Evolutionary conservation across 1,140 invertebrate genomes (phyloP), one percentile per base, ranked within the genome.

Genomic region (Onthophagus taurus): DNA sequence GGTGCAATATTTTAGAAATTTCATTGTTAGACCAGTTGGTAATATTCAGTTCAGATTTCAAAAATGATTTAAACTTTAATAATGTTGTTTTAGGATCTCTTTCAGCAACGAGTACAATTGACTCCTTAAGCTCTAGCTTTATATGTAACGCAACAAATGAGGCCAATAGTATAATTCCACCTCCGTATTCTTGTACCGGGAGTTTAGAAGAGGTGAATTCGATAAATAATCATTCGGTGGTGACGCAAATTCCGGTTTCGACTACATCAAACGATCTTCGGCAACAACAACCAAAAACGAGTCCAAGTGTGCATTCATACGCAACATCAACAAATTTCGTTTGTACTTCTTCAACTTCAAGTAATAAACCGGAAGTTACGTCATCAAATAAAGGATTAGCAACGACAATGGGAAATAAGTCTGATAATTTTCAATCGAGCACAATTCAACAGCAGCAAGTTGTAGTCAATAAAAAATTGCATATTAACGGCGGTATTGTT

Each of bases 71-170:
- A n/a, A n/a, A n/a, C n/a, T n/a, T n/a, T n/a, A n/a, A n/a, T n/a
- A n/a, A n/a, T n/a, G n/a, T n/a, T n/a, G n/a, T 53, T 61, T 12
- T 56, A 77, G 76, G 82, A 42, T 83, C 83, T 21, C 53, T 88
- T 48, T 86, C 83, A 33, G 83, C 83, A 41, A 78, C 83, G 29
- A 88, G 83, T 66, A 88, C 84, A 37, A 72, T 82, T 44, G 84
- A 88, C 64, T 86, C 83, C 16, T 68, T 88, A 37, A 85, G 81
- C 61, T 88, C 83, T 44, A 85, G 82, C 67, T 86, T 82, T 64
- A 78, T 86, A 61, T 85, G 83, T 63, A 85, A 78, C 54, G 75
- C 82, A 54, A 75, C 80, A 30, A 87, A 85, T 65, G 83, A 85
- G 68, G 74, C 72, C 53, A 58, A 26, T 34, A 9, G 2, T 34